Base-by-base conservation (phyloP, 2,113 vertebrate genomes). In the Grammomys dolichurus region DNA sequence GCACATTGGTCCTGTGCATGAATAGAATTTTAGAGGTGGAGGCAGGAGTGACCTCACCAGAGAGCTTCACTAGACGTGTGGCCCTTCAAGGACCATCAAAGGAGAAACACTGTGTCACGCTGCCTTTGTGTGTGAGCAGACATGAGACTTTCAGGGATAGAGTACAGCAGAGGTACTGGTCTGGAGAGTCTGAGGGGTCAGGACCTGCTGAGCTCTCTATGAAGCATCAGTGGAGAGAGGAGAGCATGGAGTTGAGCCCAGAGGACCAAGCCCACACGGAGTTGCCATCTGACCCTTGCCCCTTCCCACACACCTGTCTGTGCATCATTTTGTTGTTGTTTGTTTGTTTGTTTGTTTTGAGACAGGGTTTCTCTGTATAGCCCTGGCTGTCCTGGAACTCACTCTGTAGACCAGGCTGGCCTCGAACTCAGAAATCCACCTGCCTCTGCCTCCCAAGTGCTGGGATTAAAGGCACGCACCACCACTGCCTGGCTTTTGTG, bases 201-300 rank as follows among this genome's bases (percentile, higher is more conserved):
- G 13, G 33, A 46, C 87, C 46, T 36, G 22, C 26, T 0, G 24
- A 11, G 0, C 31, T 63, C 28, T 12, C 17, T 17, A 0, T 0
- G 1, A n/a, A 33, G 58, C 69, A 31, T 51, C 86, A n/a, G 13
- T 14, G 58, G 5, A 33, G 54, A 20, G 0, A 0, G 40, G 20
- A 65, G 22, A 85, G 48, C 16, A 13, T 10, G 20, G 51, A 77
- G 20, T 7, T 20, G 48, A 43, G 4, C 40, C 12, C 20, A 6
- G n/a, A 82, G 77, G 51, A 8, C 22, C 43, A 13, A 1, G 1
- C 31, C 56, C 43, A 26, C 5, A 2, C 0, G 13, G 14, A 10
- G 40, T 26, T 31, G 31, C 17, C 0, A 20, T 3, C 67, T 28
- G 54, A n/a, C 48, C 56, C n/a, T 6, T 0, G 69, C 31, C 33